A percentile compares a stretch with the other conserved stretches of the same genome.
These are phyloP conservation scores for Drosophila mimica DNA, from an alignment of 2,888 invertebrate species.

Conservation along the genomic window DNA sequence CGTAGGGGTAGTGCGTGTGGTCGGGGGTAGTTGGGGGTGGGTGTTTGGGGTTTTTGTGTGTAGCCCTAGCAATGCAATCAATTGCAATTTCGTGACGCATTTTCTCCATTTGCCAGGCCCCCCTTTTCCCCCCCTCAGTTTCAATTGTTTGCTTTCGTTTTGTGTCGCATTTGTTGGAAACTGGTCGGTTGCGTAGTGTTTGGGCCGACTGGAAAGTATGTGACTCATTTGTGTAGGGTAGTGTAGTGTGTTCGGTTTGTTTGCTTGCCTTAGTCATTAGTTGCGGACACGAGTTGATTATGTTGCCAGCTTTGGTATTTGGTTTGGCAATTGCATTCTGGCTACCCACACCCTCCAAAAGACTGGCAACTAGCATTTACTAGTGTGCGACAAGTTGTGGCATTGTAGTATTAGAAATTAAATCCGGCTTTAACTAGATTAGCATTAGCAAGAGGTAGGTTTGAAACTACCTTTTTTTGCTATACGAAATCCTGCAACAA, in stretches of 20 bases:
- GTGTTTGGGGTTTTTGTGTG: conserved; percentile 1
- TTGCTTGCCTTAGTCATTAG: conserved; percentile 42
- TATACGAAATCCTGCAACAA: not conserved
- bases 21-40: not conserved
- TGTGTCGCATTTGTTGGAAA: conserved; percentile 29
- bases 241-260: conserved; percentile 10
- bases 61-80: conserved; percentile 74
- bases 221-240: conserved; percentile 22
- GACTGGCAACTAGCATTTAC: conserved; percentile 2
- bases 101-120: conserved; percentile 34
- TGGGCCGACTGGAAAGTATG: conserved; percentile 19
- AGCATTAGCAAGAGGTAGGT: not conserved
- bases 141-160: conserved; percentile 55
- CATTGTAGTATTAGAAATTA: not conserved
- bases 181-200: conserved; percentile 11
- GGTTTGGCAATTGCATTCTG: conserved; percentile 19
- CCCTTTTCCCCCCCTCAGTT: conserved; percentile 33
- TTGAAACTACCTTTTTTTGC: not conserved
- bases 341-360: not conserved
- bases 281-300: conserved; percentile 41
- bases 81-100: conserved; percentile 66
- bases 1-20: not conserved
- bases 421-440: not conserved
- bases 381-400: not conserved
- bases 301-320: conserved; percentile 27